These are phyloP conservation scores for Notospermus geniculatus DNA, from an alignment of 1,140 invertebrate genomes.

Conservation along the genomic window DNA sequence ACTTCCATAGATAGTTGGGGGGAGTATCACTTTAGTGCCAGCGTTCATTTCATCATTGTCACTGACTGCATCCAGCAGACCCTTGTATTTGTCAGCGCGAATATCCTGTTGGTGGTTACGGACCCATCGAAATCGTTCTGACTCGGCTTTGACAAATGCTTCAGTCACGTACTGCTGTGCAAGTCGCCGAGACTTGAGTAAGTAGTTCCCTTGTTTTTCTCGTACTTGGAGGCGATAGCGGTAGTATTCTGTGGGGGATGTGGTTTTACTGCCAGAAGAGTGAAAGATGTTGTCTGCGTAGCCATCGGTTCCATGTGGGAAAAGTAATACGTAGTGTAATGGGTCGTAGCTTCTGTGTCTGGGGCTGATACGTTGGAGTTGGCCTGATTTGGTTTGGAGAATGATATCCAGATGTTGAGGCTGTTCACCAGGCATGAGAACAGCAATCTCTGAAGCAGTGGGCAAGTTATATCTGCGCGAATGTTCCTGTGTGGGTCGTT, in stretches of 20 bases:
- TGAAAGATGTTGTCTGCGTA: neutral
- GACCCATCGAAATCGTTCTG: constrained; percentile 36
- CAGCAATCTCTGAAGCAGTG: constrained; percentile 41
- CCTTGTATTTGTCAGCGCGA: constrained; percentile 30
- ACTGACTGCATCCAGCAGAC: constrained; percentile 27
- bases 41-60: constrained; percentile 24
- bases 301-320: constrained; percentile 9
- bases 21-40: constrained; percentile 52
- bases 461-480: constrained; percentile 50
- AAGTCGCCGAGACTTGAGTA: constrained; percentile 45
- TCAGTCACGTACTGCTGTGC: constrained; percentile 54
- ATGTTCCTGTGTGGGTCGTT: constrained; percentile 52
- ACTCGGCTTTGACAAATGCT: constrained; percentile 53
- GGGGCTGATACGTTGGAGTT: neutral
- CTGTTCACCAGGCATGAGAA: constrained; percentile 44
- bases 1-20: constrained; percentile 50
- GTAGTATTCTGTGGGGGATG: constrained; percentile 17
- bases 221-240: constrained; percentile 17
- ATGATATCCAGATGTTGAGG: constrained; percentile 35
- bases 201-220: constrained; percentile 23
- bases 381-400: neutral
- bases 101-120: constrained; percentile 34
- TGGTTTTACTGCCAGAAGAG: constrained; percentile 10
- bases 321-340: constrained; percentile 8
- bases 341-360: constrained; percentile 10